Evolutionary conservation across 2,888 invertebrate genomes (phyloP), one percentile per base, ranked within the genome.

Genomic region (Plebejus argus): DNA sequence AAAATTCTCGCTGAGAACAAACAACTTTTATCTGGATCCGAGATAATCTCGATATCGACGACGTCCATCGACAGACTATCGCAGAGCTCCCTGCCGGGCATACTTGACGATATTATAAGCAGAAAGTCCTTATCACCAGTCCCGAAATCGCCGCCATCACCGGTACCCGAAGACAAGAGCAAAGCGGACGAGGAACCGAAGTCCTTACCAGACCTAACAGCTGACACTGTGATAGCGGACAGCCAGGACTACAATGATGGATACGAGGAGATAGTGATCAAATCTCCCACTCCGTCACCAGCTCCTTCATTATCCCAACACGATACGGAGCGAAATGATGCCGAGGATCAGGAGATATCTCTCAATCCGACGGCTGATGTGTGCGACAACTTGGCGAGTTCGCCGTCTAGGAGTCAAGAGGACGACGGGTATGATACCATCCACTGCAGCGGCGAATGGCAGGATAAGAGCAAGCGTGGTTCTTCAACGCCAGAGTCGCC

Each of bases 401-500:
- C 88, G 18, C 85, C 87, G 49, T 86, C 81, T 18, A 83, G 82
- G 75, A 81, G 81, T 79, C 83, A 82, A 76, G 86, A 84, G 80
- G 90, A 90, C 79, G 88, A 90, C 78, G 87, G 82, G 78, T 91
- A 91, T 81, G 91, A 92, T 80, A 85, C 88, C 61, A 85, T 90
- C 81, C 86, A 89, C 79, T 90, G 89, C 82, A 88, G 85, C 83
- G 88, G 85, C 58, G 89, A 88, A 66, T 91, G 91, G 91, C 90
- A 91, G 79, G 90, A 90, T 76, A 91, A 90, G 85, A 84, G 82
- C 77, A 90, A 89, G 81, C 88, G 92, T 33, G 89, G 91, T 61
- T 92, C 94, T 74, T 92, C 92, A 39, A 92, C 93, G 70, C 92
- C 93, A 1, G 92, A 92, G 81, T 89, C 89, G 39, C 87, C 89